Evolutionary conservation across 1,140 invertebrate species (phyloP), one percentile per base, ranked within the genome.

Genomic region (Pseudomyrmex gracilis): DNA sequence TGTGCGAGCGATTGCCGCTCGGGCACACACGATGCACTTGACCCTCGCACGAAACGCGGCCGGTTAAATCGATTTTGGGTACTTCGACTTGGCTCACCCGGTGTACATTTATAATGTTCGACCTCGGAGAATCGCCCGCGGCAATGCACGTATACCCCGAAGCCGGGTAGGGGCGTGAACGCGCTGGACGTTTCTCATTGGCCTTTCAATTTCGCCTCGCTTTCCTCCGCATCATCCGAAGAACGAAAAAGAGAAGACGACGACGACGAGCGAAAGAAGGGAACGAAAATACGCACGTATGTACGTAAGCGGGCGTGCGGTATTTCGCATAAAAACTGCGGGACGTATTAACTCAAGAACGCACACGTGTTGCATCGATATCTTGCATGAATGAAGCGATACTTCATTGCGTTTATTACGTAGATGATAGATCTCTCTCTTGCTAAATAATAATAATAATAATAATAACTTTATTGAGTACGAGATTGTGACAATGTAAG

Each of bases 71-170:
- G 87, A 90, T 90, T 87, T 82, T n/a, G 68, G 34, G 43, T 24
- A 55, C 85, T 86, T 88, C 87, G 66, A 71, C 84, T 76, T 68
- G 76, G 47, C 64, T 74, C 87, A 80, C 87, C 82, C 87, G 76
- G 63, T 71, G 83, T 87, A 89, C 83, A 89, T 89, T 89, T 89
- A 89, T 89, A 86, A 88, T 86, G 57, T 87, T 12, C 83, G 71
- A 88, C 83, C 82, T 85, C 70, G 20, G 49, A 82, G 66, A 87
- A 60, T 49, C 60, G 88, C 86, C 82, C 71, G 57, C 61, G 66
- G 89, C 86, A 49, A 77, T 73, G 63, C 89, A 83, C 84, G 88
- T 87, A 89, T 61, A 87, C 76, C 83, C 78, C 63, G 83, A 83
- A 70, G 78, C 70, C 73, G 78, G 34, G 55, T 1, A 83, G 74